phyloP scores from a whole-genome alignment of 2,113 vertebrate genomes.

The Gobiocypris rarus region DNA sequence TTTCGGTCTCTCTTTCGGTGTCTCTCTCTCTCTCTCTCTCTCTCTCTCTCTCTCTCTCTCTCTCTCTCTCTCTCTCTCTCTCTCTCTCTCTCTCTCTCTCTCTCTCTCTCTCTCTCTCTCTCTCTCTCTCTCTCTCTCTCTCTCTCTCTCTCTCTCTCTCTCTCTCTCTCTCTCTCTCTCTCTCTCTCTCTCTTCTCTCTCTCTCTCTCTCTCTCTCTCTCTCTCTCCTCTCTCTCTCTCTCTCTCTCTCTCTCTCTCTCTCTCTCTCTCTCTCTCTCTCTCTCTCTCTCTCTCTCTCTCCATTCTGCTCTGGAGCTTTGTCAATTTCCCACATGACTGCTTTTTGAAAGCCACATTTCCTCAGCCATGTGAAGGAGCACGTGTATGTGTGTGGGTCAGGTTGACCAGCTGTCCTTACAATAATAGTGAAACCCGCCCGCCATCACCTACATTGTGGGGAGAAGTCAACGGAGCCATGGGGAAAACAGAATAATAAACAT shows the following conservation, averaged over 20 bases:
- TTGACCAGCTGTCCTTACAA: not conserved
- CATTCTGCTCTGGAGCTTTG: slow-evolving; percentile 27
- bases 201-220: slow-evolving; percentile 36
- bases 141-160: slow-evolving; percentile 32
- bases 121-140: slow-evolving; percentile 39
- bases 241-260: slow-evolving; percentile 36
- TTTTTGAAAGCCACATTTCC: slow-evolving; percentile 26
- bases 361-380: not conserved
- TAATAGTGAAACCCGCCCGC: not conserved
- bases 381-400: not conserved
- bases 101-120: slow-evolving; percentile 35
- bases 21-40: slow-evolving; percentile 29
- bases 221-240: slow-evolving; percentile 27
- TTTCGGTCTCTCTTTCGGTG: too few species aligned
- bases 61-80: slow-evolving; percentile 37
- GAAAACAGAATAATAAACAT: not conserved
- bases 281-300: slow-evolving; percentile 30
- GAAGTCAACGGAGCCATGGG: not conserved
- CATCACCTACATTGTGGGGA: not conserved
- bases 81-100: slow-evolving; percentile 40
- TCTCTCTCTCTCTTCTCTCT: slow-evolving; percentile 34
- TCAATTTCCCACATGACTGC: slow-evolving; percentile 46
- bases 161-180: slow-evolving; percentile 18
- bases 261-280: slow-evolving; percentile 39
- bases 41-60: slow-evolving; percentile 39